phyloP scores from a whole-genome alignment of 2,113 vertebrate species.

The Scortum barcoo region DNA sequence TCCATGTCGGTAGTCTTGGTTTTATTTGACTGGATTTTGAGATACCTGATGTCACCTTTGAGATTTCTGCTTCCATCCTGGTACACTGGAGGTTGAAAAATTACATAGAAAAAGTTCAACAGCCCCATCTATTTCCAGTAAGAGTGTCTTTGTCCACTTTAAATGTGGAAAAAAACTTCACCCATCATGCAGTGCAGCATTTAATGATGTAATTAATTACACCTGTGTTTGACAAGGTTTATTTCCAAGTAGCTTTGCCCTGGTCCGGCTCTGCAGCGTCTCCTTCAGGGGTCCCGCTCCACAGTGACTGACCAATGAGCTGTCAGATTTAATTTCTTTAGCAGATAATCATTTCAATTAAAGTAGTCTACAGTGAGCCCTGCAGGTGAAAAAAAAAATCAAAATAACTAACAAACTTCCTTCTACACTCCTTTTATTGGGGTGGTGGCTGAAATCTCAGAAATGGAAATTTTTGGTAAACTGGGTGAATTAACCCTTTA shows the following conservation, averaged over 20 bases:
- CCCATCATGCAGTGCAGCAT: neutral
- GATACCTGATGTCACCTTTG: neutral
- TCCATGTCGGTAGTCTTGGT: neutral
- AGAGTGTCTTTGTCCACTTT: neutral
- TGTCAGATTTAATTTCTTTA: neutral
- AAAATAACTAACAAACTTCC: neutral
- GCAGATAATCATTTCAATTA: neutral
- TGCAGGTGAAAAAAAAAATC: too few species aligned
- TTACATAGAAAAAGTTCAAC: neutral
- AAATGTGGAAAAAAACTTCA: too few species aligned
- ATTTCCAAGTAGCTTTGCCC: too few species aligned
- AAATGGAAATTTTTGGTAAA: neutral
- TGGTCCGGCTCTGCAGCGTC: too few species aligned
- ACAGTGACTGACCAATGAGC: neutral
- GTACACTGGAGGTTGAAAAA: neutral
- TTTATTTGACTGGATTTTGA: neutral
- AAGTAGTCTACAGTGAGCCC: neutral
- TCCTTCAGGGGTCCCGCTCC: too few species aligned
- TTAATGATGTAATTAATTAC: neutral
- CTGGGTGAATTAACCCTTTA: slow-evolving; percentile 15
- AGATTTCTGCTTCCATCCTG: neutral
- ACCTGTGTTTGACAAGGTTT: neutral
- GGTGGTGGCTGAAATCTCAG: neutral
- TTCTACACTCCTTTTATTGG: neutral
- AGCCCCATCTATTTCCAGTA: neutral